Evolutionary conservation across 2,888 invertebrate species (phyloP).

Genomic region (Drepana falcataria): DNA sequence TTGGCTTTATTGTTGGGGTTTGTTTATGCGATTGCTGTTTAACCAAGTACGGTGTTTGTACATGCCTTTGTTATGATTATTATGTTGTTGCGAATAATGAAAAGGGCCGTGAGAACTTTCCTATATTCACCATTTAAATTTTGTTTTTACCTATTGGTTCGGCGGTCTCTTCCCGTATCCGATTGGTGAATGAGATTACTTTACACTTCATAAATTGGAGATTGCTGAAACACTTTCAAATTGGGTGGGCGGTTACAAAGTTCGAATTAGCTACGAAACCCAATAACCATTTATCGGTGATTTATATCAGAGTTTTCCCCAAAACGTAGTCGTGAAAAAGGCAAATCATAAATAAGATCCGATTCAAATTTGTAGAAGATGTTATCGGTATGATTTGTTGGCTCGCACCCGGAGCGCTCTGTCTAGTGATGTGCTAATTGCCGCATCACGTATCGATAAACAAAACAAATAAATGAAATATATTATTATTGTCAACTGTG

Average conservation of each 20-base stretch:
- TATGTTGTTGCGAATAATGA: slow-evolving; percentile 70
- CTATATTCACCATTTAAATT: slow-evolving; percentile 14
- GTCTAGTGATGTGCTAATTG: slow-evolving; percentile 76
- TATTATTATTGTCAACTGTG: slow-evolving; percentile 22
- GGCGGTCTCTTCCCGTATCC: slow-evolving; percentile 15
- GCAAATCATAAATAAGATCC: slow-evolving; percentile 80
- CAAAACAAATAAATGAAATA: slow-evolving; percentile 31
- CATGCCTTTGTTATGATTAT: slow-evolving; percentile 76
- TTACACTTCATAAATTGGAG: slow-evolving; percentile 14
- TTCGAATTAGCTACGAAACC: slow-evolving; percentile 60
- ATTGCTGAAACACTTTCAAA: slow-evolving; percentile 26
- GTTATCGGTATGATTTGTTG: slow-evolving; percentile 77
- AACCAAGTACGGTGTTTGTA: slow-evolving; percentile 75
- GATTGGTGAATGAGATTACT: slow-evolving; percentile 23
- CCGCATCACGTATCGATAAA: slow-evolving; percentile 58
- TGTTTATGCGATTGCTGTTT: slow-evolving; percentile 79
- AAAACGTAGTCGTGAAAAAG: slow-evolving; percentile 78
- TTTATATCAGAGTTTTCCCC: slow-evolving; percentile 74
- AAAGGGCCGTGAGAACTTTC: slow-evolving; percentile 55
- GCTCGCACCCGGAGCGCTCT: slow-evolving; percentile 73
- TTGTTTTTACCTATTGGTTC: slow-evolving; percentile 24
- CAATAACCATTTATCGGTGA: slow-evolving; percentile 72
- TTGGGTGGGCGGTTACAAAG: slow-evolving; percentile 41
- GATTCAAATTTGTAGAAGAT: slow-evolving; percentile 80
- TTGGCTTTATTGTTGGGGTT: slow-evolving; percentile 78